Evolutionary conservation across 2,888 invertebrate genomes (phyloP), one percentile per base, ranked within the genome.

Genomic region (Acrobasis repandana): DNA sequence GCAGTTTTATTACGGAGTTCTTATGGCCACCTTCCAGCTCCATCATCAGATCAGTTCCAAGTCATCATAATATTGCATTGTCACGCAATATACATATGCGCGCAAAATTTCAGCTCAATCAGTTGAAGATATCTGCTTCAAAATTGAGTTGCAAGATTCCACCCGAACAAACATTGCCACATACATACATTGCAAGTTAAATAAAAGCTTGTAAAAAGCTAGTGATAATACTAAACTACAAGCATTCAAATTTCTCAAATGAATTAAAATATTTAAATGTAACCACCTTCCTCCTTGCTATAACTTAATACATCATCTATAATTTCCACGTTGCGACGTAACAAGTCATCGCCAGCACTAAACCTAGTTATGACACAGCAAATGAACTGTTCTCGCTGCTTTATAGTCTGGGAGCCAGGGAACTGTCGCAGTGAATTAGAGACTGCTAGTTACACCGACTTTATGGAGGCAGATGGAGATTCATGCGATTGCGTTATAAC

Each of bases 361-460:
- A 59, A 59, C 54, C 38, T 33, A 50, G 58, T 59, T 60, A 46
- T 58, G 63, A 62, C 58, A 54, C 28, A 54, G 64, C 62, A 65
- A 67, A 67, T 63, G 65, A 63, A 65, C 61, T 63, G 61, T 63
- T 59, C 51, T 54, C 61, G 58, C 61, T 65, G 64, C 54, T 64
- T 64, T 63, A 65, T 65, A 58, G 59, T 34, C 62, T 61, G 58
- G 56, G 59, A 51, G 46, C 61, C 52, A 61, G 58, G 18, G 63
- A 61, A 62, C 63, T 62, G 58, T 63, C 64, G 51, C 56, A 43
- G 50, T 47, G 54, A 63, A 61, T 59, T 63, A 63, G 52, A 56
- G 58, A 63, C 64, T 62, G 58, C 64, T 57, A 47, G 63, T 58
- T 62, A 49, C 58, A 33, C 10, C 9, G 60, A 62, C 59, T 58